A percentile compares a stretch with the other conserved stretches of the same genome.
phyloP scores from a whole-genome alignment of 2,888 invertebrate genomes.

The Xestia rhomboidea region DNA sequence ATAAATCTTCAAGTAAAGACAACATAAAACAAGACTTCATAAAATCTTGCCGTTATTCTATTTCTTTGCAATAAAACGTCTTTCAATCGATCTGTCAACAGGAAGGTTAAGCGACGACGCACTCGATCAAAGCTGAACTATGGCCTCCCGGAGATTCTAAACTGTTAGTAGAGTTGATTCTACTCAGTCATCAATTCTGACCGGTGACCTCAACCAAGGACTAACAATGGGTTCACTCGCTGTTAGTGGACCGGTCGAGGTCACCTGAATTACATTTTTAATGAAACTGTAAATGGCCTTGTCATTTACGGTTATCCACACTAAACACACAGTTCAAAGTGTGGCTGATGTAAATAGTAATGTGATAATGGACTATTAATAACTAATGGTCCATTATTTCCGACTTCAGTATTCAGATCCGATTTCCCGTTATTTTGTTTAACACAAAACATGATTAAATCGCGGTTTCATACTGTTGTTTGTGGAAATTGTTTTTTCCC shows the following conservation, averaged over 20 bases:
- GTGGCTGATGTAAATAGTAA: conserved; percentile 34
- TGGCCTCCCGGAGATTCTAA: conserved; percentile 18
- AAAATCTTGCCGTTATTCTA: conserved; percentile 9
- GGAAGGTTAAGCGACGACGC: conserved; percentile 24
- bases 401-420: conserved; percentile 20
- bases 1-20: conserved; percentile 6
- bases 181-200: conserved; percentile 36
- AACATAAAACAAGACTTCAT: neutral
- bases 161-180: conserved; percentile 29
- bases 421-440: neutral
- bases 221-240: conserved; percentile 12
- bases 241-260: conserved; percentile 34
- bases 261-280: conserved; percentile 46
- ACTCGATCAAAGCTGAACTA: conserved; percentile 40
- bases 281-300: conserved; percentile 49
- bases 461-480: neutral
- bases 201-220: conserved; percentile 13
- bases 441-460: conserved; percentile 6
- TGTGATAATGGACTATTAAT: conserved; percentile 24
- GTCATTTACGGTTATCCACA: conserved; percentile 19
- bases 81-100: conserved; percentile 30
- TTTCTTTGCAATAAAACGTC: conserved; percentile 21
- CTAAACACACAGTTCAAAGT: conserved; percentile 11
- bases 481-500: conserved; percentile 3
- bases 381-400: conserved; percentile 32